Evolutionary conservation across 2,888 invertebrate species (phyloP), one percentile per base, ranked within the genome.

Genomic region (Thymelicus acteon): DNA sequence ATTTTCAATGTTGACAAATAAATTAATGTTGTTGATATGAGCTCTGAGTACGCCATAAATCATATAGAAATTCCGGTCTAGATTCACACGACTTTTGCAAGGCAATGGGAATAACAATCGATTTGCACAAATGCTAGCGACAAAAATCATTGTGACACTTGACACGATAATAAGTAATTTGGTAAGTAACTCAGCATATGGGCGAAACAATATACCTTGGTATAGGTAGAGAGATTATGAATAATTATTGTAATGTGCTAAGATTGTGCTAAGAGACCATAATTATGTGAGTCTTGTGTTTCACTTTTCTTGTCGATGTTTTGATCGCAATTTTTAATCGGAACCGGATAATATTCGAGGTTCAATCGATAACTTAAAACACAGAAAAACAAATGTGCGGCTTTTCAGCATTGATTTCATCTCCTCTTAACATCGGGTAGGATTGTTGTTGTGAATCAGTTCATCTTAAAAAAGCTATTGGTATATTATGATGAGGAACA

Each of bases 11-110:
- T 67, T 60, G 5, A 60, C 13, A 67, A 49, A 67, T 49, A 60
- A 40, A 44, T 31, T 31, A 58, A 47, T 66, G 47, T 66, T 47
- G 15, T 48, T 49, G 74, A 78, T 79, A 78, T 74, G 80, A 44
- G 44, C 12, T 44, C 31, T 31, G 31, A 79, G 80, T 79, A 61
- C n/a, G 57, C 15, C 48, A 69, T 57, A 64, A 73, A 72, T 72
- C 72, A 72, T 76, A 77, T 74, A 73, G 74, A 77, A 74, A 75
- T 75, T 75, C 73, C 73, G 76, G 75, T 76, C 75, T 69, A 74
- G 73, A 75, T 78, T 86, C 87, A 77, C 90, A 90, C 89, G 70
- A 87, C 84, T 89, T 88, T 88, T 85, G 71, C 74, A 73, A 74
- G 73, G 66, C 60, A 47, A 68, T 68, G 62, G 57, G 62, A 68